These are phyloP conservation scores for Paratrypauchen microcephalus DNA, from an alignment of 2,797 vertebrate species.

Conservation along the genomic window DNA sequence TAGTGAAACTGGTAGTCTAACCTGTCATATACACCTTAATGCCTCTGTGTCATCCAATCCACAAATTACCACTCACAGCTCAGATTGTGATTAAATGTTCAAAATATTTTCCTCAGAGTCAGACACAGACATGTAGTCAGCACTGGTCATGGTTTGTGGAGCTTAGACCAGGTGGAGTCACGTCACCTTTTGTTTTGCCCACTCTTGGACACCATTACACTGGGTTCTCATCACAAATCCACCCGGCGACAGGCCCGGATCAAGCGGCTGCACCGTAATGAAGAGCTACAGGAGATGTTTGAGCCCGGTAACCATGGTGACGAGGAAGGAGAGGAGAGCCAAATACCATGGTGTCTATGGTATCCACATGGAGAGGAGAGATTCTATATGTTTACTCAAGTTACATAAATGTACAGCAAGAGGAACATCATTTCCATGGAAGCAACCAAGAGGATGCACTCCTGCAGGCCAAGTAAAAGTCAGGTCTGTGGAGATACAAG, in stretches of 20 bases:
- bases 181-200: conserved; percentile 41
- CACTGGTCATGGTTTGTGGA: conserved; percentile 50
- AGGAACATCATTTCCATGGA: no score
- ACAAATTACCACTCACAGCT: conserved; percentile 39
- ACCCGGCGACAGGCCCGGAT: conserved; percentile 46
- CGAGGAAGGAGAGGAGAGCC: conserved; percentile 8
- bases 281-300: conserved; percentile 27
- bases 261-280: conserved; percentile 37
- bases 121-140: conserved; percentile 64
- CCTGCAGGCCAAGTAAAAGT: no score
- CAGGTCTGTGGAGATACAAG: no score
- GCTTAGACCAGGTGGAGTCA: conserved; percentile 44
- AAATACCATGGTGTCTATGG: no score
- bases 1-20: no score
- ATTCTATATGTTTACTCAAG: neutral
- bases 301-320: conserved; percentile 22
- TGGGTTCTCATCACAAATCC: conserved; percentile 42
- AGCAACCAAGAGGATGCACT: no score
- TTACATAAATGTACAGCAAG: neutral
- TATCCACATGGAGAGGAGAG: neutral
- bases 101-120: conserved; percentile 52
- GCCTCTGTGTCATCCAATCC: conserved; percentile 35
- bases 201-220: conserved; percentile 27
- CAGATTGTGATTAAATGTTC: conserved; percentile 35
- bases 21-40: conserved; percentile 15